These are phyloP conservation scores for Ginglymostoma cirratum DNA, from an alignment of 2,113 vertebrate genomes.

Conservation along the genomic window DNA sequence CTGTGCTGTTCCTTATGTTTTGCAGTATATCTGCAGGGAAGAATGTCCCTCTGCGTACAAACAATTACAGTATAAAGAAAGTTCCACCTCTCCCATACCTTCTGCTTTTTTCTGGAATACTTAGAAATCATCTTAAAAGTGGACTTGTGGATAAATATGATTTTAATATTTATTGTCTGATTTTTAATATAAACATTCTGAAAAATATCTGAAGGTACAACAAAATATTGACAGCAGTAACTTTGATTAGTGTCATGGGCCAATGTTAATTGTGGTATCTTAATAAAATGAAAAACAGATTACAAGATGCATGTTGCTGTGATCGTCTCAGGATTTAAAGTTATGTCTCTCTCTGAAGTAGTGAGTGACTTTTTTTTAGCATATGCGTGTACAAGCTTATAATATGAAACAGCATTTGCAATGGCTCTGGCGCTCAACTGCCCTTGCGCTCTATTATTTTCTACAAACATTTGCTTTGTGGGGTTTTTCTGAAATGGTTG, in stretches of 20 bases:
- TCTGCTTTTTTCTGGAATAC: background rate
- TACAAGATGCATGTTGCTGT: background rate
- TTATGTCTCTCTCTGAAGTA: background rate
- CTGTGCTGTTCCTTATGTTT: background rate
- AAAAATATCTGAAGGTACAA: background rate
- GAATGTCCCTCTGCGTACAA: background rate
- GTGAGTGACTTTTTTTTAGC: background rate
- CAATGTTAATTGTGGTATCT: background rate
- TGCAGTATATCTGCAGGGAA: background rate
- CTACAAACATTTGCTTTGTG: background rate
- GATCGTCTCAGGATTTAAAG: background rate
- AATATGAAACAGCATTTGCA: background rate
- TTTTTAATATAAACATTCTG: background rate
- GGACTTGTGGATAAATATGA: background rate
- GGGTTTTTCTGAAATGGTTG: background rate
- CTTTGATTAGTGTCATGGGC: background rate
- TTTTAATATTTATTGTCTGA: background rate
- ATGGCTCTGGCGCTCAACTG: background rate
- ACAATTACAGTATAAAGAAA: background rate
- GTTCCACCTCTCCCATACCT: background rate
- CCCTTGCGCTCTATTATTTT: background rate
- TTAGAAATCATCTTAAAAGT: background rate
- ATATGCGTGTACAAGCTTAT: background rate
- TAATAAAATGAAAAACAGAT: conserved; percentile 14
- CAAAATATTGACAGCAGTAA: background rate